Evolutionary conservation across 1,140 invertebrate species (phyloP), one percentile per base, ranked within the genome.

Genomic region (Saccostrea glomerata): DNA sequence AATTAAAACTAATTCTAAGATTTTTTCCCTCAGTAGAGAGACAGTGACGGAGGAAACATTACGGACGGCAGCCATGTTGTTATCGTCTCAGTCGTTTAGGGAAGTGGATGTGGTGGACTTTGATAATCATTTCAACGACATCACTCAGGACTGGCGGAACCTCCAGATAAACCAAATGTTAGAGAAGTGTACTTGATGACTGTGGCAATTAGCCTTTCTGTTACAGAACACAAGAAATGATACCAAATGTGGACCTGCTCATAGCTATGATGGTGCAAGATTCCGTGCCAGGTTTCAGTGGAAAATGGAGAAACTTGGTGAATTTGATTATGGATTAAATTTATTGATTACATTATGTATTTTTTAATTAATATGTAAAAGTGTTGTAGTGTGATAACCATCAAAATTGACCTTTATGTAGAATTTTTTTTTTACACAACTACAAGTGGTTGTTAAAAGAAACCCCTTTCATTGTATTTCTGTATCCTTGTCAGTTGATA

Each of bases 81-180:
- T 94, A 73, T 89, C 92, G 66, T 91, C 91, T 85, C 92, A 91
- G 47, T 88, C 90, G 23, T 92, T 92, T 82, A 89, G 92, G 63
- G 91, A 94, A 86, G 55, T 93, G 47, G 70, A 77, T 77, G 63
- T 90, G 17, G 92, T 86, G 83, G 89, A 94, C 87, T 94, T 93
- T 91, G 93, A 94, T 88, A 93, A 92, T 88, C 93, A 94, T 86
- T 89, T 94, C 47, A 92, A 93, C 91, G 92, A 94, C 89, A 87
- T 94, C 20, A 88, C 90, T 40, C 92, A 92, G 86, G 93, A 94
- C 87, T 94, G 93, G 93, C 88, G 92, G 60, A 94, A 94, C 82
- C 66, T 90, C 40, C 89, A 91, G 25, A 83, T 92, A 2, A 91
- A 90, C 77, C 91, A 93, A 77, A 82, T 90, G 82, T 91, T 93